These are phyloP conservation scores for Psittacula derbiana DNA, from an alignment of 2,797 vertebrate species.

Conservation along the genomic window DNA sequence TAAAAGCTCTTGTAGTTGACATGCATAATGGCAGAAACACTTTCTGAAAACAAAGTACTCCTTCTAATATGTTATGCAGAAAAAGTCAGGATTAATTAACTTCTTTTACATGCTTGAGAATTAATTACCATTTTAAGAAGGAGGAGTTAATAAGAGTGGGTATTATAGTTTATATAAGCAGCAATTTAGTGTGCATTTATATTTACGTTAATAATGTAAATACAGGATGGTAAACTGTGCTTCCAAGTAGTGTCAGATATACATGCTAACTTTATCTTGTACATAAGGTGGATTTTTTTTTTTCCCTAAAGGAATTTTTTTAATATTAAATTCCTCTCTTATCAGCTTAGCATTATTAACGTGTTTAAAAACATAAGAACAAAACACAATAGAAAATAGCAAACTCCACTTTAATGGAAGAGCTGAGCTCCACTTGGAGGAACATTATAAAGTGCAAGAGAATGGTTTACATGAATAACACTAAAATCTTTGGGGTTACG, in stretches of 20 bases:
- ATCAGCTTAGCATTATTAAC: not conserved
- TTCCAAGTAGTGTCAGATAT: not conserved
- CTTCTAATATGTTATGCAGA: slow-evolving; percentile 22
- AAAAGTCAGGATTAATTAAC: slow-evolving; percentile 41
- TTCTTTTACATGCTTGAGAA: slow-evolving; percentile 15
- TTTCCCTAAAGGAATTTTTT: not conserved
- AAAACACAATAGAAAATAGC: not conserved
- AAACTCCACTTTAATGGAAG: not conserved
- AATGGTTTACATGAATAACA: not conserved
- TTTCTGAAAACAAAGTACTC: slow-evolving; percentile 20
- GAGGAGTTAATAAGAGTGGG: not conserved
- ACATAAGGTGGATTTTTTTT: not conserved
- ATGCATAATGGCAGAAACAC: not conserved
- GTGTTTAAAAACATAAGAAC: not conserved
- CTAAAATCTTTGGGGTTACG: not conserved
- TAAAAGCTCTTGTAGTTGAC: not conserved
- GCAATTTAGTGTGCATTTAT: slow-evolving; percentile 34
- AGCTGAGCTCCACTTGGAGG: not conserved
- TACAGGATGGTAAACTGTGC: not conserved
- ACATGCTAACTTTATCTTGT: not conserved
- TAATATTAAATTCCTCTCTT: not conserved
- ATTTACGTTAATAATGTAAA: slow-evolving; percentile 35
- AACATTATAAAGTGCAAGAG: not conserved
- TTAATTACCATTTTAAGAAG: slow-evolving; percentile 47
- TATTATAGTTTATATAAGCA: slow-evolving; percentile 51